Base-by-base conservation (phyloP, 2,888 invertebrate species). In the Quadroppia sp. region DNA sequence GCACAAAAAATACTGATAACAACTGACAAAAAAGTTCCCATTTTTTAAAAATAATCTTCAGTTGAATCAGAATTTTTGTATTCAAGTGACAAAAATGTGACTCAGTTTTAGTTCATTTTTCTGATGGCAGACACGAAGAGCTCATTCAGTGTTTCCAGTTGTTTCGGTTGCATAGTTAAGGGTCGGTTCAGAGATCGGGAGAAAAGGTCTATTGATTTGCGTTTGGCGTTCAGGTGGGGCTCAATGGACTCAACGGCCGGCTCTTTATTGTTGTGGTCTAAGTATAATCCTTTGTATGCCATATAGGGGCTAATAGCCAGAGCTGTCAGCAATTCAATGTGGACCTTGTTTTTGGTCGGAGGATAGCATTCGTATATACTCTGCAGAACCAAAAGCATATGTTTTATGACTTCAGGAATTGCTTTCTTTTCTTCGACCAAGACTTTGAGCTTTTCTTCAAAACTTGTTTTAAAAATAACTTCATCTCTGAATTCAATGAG, bases 61-160 rank as follows among this genome's bases (percentile, higher is more conserved):
- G 15, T 36, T 36, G 36, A 59, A 59, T 59, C 59, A 30, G 7
- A 7, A 4, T 28, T 28, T 59, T 30, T 59, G 17, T 17, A 1
- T 53, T 53, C n/a, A 25, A 32, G 7, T 59, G 59, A 59, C 59
- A 59, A 59, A 64, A 64, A 36, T 64, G n/a, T 64, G 61, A n/a
- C 32, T 64, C n/a, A 64, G 20, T 64, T 42, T 69, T 15, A 69
- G 69, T 20, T 45, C 23, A 20, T 48, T 13, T 77, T 73, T 4
- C 74, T 71, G 25, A 77, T 59, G 20, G 77, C 76, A 40, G 73
- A 76, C 23, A 69, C 75, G 42, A 77, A 77, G 40, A 77, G n/a
- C 67, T 77, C 72, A 50, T 76, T 74, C 13, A 77, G 67, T n/a
- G 77, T 76, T 13, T 77, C 77, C 75, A 77, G 67, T 71, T 75